These are phyloP conservation scores for Acrocephalus arundinaceus DNA, from an alignment of 2,113 vertebrate species.

Conservation along the genomic window DNA sequence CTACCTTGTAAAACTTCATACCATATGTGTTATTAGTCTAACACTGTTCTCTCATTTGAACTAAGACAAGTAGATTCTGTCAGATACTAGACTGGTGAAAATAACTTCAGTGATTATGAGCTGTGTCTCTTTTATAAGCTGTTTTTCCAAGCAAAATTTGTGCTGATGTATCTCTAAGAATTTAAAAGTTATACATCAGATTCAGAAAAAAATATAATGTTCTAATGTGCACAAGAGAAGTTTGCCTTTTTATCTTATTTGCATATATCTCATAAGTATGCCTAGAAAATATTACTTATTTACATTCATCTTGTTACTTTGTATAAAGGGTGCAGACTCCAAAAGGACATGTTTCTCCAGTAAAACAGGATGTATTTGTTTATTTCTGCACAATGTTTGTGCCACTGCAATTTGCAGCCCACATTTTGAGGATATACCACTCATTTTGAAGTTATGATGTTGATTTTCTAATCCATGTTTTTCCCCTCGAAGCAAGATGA, in stretches of 20 bases:
- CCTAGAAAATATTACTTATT: constrained; percentile 72
- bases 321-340: constrained; percentile 67
- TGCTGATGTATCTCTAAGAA: constrained; percentile 22
- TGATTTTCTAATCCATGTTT: constrained; percentile 48
- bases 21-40: neutral
- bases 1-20: neutral
- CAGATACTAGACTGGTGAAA: neutral
- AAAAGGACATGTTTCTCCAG: constrained; percentile 52
- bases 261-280: constrained; percentile 74
- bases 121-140: neutral
- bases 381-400: constrained; percentile 56
- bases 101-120: neutral
- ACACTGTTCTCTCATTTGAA: neutral
- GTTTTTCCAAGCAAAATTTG: constrained; percentile 36
- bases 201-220: constrained; percentile 54
- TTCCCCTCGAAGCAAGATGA: constrained; percentile 49
- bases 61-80: neutral
- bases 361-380: constrained; percentile 62
- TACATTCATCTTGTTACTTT: constrained; percentile 67
- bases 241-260: constrained; percentile 73
- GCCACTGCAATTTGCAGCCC: constrained; percentile 40
- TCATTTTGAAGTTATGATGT: constrained; percentile 31
- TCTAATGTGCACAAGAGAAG: constrained; percentile 64
- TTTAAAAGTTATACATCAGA: constrained; percentile 62
- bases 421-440: constrained; percentile 55